These are phyloP conservation scores for Xiphias gladius DNA, from an alignment of 2,113 vertebrate genomes.

Conservation along the genomic window DNA sequence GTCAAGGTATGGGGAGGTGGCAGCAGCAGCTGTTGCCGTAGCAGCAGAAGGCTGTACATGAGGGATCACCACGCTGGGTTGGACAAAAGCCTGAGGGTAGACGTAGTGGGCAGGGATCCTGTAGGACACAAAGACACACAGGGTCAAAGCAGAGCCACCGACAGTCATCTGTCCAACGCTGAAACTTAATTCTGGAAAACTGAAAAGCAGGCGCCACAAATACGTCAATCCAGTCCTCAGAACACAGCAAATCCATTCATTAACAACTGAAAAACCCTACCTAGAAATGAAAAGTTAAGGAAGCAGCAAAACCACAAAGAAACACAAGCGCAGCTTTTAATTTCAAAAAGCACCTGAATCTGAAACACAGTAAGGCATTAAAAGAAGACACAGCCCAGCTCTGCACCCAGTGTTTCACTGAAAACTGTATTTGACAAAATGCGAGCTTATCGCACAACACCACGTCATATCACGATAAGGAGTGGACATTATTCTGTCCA, in stretches of 20 bases:
- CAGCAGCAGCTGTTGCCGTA: conserved; percentile 83
- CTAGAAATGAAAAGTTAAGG: conserved; percentile 72
- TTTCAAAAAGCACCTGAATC: conserved; percentile 68
- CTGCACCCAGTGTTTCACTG: conserved; percentile 63
- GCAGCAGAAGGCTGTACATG: conserved; percentile 91
- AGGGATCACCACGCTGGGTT: conserved; percentile 94
- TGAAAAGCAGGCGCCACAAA: conserved; percentile 77
- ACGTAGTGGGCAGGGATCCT: conserved; percentile 98
- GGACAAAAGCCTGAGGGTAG: conserved; percentile 96
- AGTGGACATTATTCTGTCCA: conserved; percentile 69
- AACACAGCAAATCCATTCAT: conserved; percentile 85
- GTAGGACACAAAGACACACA: conserved; percentile 75
- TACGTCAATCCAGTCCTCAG: conserved; percentile 80
- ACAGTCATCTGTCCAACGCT: conserved; percentile 24
- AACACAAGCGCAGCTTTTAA: conserved; percentile 78
- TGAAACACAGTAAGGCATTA: conserved; percentile 71
- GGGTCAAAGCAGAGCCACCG: conserved; percentile 52
- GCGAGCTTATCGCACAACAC: conserved; percentile 76
- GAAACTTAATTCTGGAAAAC: conserved; percentile 65
- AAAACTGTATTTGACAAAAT: conserved; percentile 72
- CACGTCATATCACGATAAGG: conserved; percentile 69
- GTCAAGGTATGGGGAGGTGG: conserved; percentile 94
- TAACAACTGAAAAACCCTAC: conserved; percentile 73
- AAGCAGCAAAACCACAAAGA: conserved; percentile 79
- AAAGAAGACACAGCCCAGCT: conserved; percentile 73